Base-by-base conservation (phyloP, 1,140 invertebrate species). In the Rhagoletis zephyria region DNA sequence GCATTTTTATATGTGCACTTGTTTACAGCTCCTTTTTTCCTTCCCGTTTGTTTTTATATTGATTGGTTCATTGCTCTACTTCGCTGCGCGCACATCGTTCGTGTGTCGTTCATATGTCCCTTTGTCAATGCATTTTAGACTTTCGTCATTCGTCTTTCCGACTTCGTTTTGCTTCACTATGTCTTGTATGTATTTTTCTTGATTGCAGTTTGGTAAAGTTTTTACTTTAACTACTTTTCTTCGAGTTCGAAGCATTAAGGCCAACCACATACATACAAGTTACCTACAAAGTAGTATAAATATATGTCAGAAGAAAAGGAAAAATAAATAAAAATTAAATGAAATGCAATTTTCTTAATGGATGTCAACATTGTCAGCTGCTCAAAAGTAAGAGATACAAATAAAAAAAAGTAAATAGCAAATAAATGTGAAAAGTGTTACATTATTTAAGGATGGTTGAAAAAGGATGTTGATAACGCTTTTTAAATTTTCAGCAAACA, bases 341-440 rank as follows among this genome's bases (percentile, higher is more conserved):
- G 14, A 67, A 67, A 74, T 16, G 67, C 67, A 74, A 74, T 74
- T 74, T 74, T 40, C 67, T 74, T 74, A 74, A 74, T 74, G 67
- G 67, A 74, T 6, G 40, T 48, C 40, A 42, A 74, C 67, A 74
- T 45, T 48, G 30, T 45, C 42, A 56, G 51, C 51, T 10, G 30
- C 30, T 30, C 30, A 30, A 30, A 30, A 30, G 30, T 30, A 30
- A 30, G 30, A 30, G 30, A 30, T 30, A 30, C 30, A 30, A 30
- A 30, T 30, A 30, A 30, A 30, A 30, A 30, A 30, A 30, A 30
- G 30, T 30, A 30, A 30, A 30, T 30, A 30, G 30, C 30, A 30
- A 30, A 30, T 30, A 30, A 30, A 30, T 30, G 30, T 30, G 30
- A 30, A 30, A 30, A 30, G 30, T 30, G 30, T 30, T 30, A 30